phyloP scores from a whole-genome alignment of 1,140 invertebrate species.

The Papilio helenus region DNA sequence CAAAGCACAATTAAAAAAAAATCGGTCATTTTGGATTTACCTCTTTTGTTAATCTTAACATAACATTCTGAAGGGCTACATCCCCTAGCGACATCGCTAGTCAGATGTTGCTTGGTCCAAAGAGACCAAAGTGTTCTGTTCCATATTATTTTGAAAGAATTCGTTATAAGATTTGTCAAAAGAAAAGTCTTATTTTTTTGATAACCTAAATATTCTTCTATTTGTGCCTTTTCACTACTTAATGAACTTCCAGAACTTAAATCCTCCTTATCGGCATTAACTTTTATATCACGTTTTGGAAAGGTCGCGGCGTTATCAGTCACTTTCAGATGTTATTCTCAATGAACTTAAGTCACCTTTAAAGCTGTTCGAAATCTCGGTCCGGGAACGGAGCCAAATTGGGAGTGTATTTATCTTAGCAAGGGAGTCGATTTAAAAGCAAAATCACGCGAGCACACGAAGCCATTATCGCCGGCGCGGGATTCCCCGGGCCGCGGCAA shows the following conservation, averaged over 20 bases:
- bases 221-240: neutral
- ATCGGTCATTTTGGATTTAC: neutral
- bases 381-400: conserved; percentile 68
- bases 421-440: conserved; percentile 80
- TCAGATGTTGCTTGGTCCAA: too few relatives aligned
- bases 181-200: neutral
- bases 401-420: conserved; percentile 77
- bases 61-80: neutral
- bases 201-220: neutral
- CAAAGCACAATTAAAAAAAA: too few relatives aligned
- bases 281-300: conserved; percentile 35
- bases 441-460: conserved; percentile 80
- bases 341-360: conserved; percentile 66
- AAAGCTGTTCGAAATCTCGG: conserved; percentile 76
- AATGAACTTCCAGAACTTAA: conserved; percentile 8
- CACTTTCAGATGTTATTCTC: conserved; percentile 63
- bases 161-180: neutral
- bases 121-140: too few relatives aligned
- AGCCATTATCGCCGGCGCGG: conserved; percentile 75
- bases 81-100: too few relatives aligned
- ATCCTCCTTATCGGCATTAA: conserved; percentile 21
- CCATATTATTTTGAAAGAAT: neutral
- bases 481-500: conserved; percentile 80
- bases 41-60: neutral
- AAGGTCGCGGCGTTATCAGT: conserved; percentile 65